A percentile compares a stretch with the other conserved stretches of the same genome.
Conservation (phyloP, 2,797 vertebrate species). For the Allobates femoralis region DNA sequence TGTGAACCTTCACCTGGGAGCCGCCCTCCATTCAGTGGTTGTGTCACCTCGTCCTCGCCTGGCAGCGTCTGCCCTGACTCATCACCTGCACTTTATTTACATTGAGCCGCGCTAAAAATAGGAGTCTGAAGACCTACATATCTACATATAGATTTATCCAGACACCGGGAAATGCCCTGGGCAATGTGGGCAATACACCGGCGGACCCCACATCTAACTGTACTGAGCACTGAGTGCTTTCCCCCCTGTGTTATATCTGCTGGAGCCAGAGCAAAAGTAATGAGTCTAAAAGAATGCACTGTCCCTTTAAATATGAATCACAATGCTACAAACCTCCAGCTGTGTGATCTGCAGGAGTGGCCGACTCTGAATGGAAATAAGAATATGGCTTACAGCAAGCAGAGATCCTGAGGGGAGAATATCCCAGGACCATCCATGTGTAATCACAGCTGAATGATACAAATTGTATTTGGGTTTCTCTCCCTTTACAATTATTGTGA, state of each 20-base stretch:
- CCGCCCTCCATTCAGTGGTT: slow-evolving; percentile 8
- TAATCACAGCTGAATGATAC: too few species aligned
- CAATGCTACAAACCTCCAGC: not conserved
- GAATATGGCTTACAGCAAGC: not conserved
- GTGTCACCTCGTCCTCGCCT: slow-evolving; percentile 11
- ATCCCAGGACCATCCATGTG: too few species aligned
- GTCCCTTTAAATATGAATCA: not conserved
- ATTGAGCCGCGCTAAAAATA: not conserved
- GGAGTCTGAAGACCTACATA: not conserved
- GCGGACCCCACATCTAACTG: too few species aligned
- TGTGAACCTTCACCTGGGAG: slow-evolving; percentile 4
- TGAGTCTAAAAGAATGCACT: not conserved
- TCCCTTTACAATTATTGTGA: too few species aligned
- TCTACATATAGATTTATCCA: not conserved
- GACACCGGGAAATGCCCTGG: not conserved
- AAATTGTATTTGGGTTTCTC: too few species aligned
- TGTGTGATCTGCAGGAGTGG: not conserved
- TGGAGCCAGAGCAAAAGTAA: not conserved
- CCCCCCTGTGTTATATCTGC: too few species aligned
- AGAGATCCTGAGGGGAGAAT: not conserved
- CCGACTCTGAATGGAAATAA: not conserved
- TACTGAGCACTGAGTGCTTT: too few species aligned
- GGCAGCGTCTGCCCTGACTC: slow-evolving; percentile 24
- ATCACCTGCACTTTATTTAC: not conserved
- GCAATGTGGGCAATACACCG: not conserved